phyloP scores from a whole-genome alignment of 2,113 vertebrate species.

The Globicephala melas region DNA sequence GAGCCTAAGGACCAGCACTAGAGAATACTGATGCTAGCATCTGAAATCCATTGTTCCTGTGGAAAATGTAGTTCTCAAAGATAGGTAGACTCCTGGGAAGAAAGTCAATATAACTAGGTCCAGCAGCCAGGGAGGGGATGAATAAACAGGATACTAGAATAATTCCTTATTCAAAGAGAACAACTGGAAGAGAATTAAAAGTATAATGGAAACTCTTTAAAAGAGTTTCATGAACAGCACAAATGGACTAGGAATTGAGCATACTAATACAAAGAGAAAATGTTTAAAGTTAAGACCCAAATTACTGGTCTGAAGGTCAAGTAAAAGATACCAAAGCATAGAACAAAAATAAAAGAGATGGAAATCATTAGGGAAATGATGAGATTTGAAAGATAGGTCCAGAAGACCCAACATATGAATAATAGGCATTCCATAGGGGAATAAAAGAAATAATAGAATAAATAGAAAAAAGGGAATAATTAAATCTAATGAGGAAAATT shows the following conservation, averaged over 20 bases:
- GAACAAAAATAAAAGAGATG: background rate
- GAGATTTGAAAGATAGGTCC: background rate
- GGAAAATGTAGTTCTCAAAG: background rate
- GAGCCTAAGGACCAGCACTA: background rate
- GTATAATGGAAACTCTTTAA: background rate
- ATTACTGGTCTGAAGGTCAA: background rate
- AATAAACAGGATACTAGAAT: background rate
- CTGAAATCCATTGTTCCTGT: background rate
- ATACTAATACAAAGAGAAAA: background rate
- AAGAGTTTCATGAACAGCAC: background rate
- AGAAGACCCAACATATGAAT: background rate
- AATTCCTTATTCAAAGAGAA: background rate
- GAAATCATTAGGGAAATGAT: background rate
- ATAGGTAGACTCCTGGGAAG: background rate
- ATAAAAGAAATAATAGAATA: background rate
- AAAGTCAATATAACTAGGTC: background rate
- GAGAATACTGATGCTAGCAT: background rate
- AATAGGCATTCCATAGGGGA: background rate
- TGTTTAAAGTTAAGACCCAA: background rate
- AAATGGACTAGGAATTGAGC: background rate
- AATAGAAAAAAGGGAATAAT: background rate
- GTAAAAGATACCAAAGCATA: background rate
- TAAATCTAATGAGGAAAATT: background rate
- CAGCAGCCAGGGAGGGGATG: background rate
- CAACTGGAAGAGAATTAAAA: background rate